Evolutionary conservation across 2,888 invertebrate genomes (phyloP).

Genomic region (Himalopsyche tibetana): DNA sequence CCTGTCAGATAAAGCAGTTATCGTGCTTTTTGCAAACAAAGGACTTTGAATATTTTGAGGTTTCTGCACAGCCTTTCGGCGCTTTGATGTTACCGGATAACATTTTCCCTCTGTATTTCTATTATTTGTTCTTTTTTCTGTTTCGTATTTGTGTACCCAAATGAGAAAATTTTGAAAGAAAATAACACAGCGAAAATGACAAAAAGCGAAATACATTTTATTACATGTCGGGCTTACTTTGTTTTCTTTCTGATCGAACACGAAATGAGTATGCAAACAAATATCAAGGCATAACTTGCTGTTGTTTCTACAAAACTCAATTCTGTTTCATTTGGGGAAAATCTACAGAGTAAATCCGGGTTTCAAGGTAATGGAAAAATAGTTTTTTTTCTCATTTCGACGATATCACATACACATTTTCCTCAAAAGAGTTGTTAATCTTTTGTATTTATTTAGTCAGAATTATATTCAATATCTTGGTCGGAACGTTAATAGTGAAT

Average conservation of each 20-base stretch:
- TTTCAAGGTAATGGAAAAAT: not conserved
- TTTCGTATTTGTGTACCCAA: conserved; percentile 11
- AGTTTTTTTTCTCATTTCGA: too few relatives aligned
- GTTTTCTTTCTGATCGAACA: conserved; percentile 24
- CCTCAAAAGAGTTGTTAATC: too few relatives aligned
- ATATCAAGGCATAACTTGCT: not conserved
- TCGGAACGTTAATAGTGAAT: too few relatives aligned
- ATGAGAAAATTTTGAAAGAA: conserved; percentile 23
- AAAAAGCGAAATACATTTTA: not conserved
- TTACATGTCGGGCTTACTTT: not conserved
- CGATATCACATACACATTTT: too few relatives aligned
- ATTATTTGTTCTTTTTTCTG: conserved; percentile 18
- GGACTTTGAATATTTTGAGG: conserved; percentile 30
- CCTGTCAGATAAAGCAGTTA: conserved; percentile 30
- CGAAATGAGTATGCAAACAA: not conserved
- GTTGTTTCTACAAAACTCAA: not conserved
- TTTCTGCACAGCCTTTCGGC: conserved; percentile 8
- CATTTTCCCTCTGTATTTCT: conserved; percentile 26
- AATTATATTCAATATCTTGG: too few relatives aligned
- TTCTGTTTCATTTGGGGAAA: not conserved
- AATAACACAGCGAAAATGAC: conserved; percentile 1
- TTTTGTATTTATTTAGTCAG: too few relatives aligned
- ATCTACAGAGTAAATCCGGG: not conserved
- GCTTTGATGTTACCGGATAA: conserved; percentile 26
- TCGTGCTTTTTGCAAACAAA: conserved; percentile 26